Base-by-base conservation (phyloP, 1,140 invertebrate species). In the Procambarus clarkii region DNA sequence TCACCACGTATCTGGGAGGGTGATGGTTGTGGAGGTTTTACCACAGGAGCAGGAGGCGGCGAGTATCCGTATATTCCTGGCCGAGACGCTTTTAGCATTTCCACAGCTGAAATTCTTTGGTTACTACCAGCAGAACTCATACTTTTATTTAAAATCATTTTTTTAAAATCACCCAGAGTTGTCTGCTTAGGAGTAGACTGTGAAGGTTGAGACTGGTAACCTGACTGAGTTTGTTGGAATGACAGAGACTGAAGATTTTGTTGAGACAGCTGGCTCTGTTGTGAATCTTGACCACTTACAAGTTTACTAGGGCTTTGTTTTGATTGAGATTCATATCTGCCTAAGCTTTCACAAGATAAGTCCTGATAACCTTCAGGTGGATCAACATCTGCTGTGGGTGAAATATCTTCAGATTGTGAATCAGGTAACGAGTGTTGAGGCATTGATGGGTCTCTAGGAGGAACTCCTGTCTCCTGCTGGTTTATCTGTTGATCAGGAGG, bases 91-190 rank as follows among this genome's bases (percentile, higher is more conserved):
- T 97, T 97, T 8, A 98, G 94, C 94, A 97, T 96, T 94, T 98
- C 97, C 4, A 97, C 97, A 7, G 97, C 97, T 21, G 97, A 98
- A 0, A 97, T 94, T 93, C 97, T 97, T 11, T 94, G 45, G 93
- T 93, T 91, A 94, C 94, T 93, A 95, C 94, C 91, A 95, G 95
- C 93, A 95, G 94, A 88, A 95, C 94, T 94, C 96, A 95, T 94
- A 94, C 92, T 95, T 95, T 9, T 96, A 95, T 93, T 87, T 60
- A 93, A 76, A 85, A 93, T 93, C 92, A 93, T 93, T 60, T 93
- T 93, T 84, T 93, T 93, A 58, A 93, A 93, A 77, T 93, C 92
- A 77, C 92, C 91, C 13, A 83, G 64, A 8, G 92, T 91, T 50
- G 92, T 93, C 84, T 93, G 92, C 34, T 93, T 93, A 21, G 92